Conservation (phyloP, 2,113 vertebrate genomes). For the Lepus timidus region DNA sequence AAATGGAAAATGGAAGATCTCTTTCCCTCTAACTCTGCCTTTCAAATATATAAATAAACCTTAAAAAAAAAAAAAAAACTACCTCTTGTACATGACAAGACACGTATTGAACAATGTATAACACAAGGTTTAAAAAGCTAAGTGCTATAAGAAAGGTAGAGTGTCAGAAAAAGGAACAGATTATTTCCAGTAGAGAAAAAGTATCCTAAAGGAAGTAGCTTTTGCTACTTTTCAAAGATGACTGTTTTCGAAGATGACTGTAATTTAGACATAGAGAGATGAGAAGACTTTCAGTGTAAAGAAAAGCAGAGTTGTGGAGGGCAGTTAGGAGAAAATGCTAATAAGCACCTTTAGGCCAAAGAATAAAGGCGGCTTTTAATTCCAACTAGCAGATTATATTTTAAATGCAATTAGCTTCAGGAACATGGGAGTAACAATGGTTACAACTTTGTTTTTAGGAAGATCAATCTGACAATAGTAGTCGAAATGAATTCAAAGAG, state of each 20-base stretch:
- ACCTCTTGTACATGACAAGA: neutral
- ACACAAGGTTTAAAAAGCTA: conserved; percentile 40
- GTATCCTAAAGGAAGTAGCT: neutral
- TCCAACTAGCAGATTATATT: neutral
- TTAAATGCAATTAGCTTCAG: conserved; percentile 34
- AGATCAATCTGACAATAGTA: neutral
- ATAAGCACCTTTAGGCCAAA: conserved; percentile 20
- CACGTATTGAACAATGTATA: conserved; percentile 3
- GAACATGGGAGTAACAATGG: conserved; percentile 12
- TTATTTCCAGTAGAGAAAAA: neutral
- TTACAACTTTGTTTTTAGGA: conserved; percentile 39
- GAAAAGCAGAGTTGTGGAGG: conserved; percentile 13
- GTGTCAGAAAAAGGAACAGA: conserved; percentile 18
- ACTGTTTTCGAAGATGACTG: neutral
- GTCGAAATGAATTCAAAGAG: neutral
- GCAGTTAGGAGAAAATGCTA: conserved; percentile 34
- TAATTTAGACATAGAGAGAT: neutral
- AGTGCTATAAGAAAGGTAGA: neutral
- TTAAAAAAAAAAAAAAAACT: too few relatives aligned
- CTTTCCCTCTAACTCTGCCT: too few relatives aligned
- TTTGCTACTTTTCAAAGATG: too few relatives aligned
- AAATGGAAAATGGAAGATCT: too few relatives aligned
- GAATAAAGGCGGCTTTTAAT: neutral
- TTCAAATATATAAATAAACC: too few relatives aligned
- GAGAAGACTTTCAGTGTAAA: neutral